phyloP scores from a whole-genome alignment of 1,140 invertebrate species.

The Metopolophium dirhodum region DNA sequence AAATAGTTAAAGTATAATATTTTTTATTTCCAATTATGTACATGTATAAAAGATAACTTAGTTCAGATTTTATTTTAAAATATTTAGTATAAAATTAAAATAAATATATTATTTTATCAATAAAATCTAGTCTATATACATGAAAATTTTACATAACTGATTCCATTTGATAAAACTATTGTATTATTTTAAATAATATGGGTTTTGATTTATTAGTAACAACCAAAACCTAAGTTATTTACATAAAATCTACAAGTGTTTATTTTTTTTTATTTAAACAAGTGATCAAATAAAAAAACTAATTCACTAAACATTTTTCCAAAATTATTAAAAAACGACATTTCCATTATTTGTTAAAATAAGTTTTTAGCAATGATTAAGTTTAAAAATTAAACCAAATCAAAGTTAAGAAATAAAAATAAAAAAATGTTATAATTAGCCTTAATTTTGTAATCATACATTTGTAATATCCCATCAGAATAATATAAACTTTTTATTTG shows the following conservation, averaged over 20 bases:
- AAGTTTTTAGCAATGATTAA: neutral
- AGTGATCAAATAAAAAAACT: slow-evolving; percentile 30
- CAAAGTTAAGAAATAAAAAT: neutral
- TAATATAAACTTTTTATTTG: neutral
- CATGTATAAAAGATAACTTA: slow-evolving; percentile 37
- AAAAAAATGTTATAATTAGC: neutral
- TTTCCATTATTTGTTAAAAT: neutral
- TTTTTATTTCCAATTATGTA: slow-evolving; percentile 20
- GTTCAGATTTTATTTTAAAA: slow-evolving; percentile 31
- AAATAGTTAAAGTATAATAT: slow-evolving; percentile 19
- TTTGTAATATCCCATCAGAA: neutral
- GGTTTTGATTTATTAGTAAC: neutral
- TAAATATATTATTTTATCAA: slow-evolving; percentile 29
- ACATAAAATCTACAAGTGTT: slow-evolving; percentile 10
- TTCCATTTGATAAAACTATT: slow-evolving; percentile 25
- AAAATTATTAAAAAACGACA: neutral
- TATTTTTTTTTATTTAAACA: slow-evolving; percentile 25
- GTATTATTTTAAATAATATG: neutral
- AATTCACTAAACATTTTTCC: neutral
- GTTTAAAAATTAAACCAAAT: neutral
- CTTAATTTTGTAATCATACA: neutral
- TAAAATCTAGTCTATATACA: slow-evolving; percentile 33
- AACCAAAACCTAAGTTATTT: neutral
- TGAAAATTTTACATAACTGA: slow-evolving; percentile 27
- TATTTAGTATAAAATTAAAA: slow-evolving; percentile 51